Conservation (phyloP, 2,797 vertebrate genomes). For the Myiotriccus ornatus region DNA sequence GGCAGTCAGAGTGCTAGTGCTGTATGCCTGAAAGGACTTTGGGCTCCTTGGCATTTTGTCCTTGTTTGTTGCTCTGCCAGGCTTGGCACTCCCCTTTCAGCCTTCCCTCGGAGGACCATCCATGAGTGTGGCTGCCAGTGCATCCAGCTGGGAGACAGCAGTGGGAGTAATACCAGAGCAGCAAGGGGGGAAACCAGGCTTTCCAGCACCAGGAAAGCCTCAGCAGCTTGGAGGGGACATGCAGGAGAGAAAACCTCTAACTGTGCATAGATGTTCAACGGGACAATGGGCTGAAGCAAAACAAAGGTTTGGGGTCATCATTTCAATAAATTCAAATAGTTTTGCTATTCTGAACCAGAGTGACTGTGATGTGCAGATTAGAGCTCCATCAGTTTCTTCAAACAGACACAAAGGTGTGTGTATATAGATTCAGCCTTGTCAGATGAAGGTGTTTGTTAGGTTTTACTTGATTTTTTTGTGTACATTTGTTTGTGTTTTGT, state of each 20-base stretch:
- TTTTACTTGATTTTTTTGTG: not conserved
- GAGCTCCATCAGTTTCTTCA: not conserved
- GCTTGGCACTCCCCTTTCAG: not conserved
- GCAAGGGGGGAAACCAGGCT: not conserved
- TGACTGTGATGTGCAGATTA: not conserved
- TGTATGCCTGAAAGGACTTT: not conserved
- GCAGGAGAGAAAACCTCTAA: not conserved
- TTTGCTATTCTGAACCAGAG: not conserved
- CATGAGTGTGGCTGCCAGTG: fast-evolving
- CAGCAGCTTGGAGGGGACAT: not conserved
- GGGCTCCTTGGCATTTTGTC: not conserved
- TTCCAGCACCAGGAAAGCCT: not conserved
- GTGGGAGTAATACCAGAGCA: not conserved
- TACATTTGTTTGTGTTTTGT: not conserved
- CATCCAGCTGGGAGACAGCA: not conserved
- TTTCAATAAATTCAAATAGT: not conserved
- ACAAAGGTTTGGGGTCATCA: not conserved
- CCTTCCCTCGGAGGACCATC: not conserved
- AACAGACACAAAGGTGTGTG: not conserved
- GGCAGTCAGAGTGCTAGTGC: fast-evolving
- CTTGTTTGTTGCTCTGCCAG: not conserved
- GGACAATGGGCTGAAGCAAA: not conserved
- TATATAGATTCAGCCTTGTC: not conserved
- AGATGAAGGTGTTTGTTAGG: not conserved
- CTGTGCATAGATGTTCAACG: not conserved